A percentile compares a stretch with the other conserved stretches of the same genome.
phyloP scores from a whole-genome alignment of 2,113 vertebrate genomes.

The Daphoenositta chrysoptera region DNA sequence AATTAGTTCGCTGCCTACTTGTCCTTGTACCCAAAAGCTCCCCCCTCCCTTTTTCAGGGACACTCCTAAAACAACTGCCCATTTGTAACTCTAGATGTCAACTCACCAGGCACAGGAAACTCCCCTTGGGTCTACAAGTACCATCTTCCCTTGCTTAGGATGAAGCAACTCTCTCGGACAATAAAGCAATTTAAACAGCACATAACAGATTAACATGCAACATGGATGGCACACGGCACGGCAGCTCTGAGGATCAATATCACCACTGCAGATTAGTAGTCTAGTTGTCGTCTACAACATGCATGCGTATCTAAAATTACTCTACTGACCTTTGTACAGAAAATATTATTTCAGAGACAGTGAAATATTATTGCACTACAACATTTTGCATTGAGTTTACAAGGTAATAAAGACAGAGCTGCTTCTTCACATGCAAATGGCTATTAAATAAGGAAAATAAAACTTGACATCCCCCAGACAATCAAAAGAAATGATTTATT shows the following conservation, averaged over 20 bases:
- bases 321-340: not conserved
- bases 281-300: not conserved
- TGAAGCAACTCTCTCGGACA: not conserved
- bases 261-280: not conserved
- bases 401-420: constrained; percentile 21
- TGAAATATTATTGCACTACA: not conserved
- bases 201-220: constrained; percentile 10
- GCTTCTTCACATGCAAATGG: constrained; percentile 57
- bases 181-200: constrained; percentile 2
- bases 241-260: constrained; percentile 17
- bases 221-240: not conserved
- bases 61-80: not conserved
- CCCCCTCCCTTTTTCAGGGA: not conserved
- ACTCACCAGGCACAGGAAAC: not conserved
- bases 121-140: not conserved
- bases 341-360: not conserved
- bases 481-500: constrained; percentile 72
- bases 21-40: constrained; percentile 57
- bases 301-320: not conserved
- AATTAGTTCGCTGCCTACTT: constrained; percentile 56
- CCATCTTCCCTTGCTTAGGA: not conserved
- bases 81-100: not conserved
- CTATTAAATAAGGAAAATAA: constrained; percentile 68
- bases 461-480: constrained; percentile 49
- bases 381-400: not conserved